phyloP scores from a whole-genome alignment of 2,113 vertebrate genomes.

The Mus spicilegus region DNA sequence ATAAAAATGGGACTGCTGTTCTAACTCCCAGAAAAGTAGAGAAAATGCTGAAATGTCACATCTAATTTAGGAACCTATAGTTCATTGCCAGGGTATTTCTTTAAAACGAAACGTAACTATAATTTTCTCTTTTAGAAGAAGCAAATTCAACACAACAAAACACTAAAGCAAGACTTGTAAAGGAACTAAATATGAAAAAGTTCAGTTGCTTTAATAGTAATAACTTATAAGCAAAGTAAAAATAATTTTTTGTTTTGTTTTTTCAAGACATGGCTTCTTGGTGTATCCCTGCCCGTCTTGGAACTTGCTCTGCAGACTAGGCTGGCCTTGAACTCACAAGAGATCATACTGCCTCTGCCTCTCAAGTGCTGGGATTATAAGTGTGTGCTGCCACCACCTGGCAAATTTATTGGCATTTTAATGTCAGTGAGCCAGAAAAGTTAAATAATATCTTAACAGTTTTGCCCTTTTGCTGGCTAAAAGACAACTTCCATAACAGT shows the following conservation, averaged over 20 bases:
- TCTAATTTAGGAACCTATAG: background rate
- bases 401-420: background rate
- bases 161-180: background rate
- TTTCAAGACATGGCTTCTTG: no score
- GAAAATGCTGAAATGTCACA: background rate
- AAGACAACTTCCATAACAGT: slow-evolving; percentile 26
- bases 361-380: no score
- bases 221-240: background rate
- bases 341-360: no score
- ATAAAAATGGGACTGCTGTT: slow-evolving; percentile 39
- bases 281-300: no score
- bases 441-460: background rate
- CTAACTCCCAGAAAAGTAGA: slow-evolving; percentile 8
- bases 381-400: no score
- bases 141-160: background rate
- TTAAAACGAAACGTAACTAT: background rate
- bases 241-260: background rate
- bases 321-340: no score
- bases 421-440: background rate
- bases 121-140: slow-evolving; percentile 36
- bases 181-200: background rate
- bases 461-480: slow-evolving; percentile 28
- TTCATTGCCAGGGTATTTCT: background rate
- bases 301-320: no score
- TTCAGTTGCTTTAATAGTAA: background rate